Conservation (phyloP, 2,888 invertebrate species). For the Plagiodera versicolora region DNA sequence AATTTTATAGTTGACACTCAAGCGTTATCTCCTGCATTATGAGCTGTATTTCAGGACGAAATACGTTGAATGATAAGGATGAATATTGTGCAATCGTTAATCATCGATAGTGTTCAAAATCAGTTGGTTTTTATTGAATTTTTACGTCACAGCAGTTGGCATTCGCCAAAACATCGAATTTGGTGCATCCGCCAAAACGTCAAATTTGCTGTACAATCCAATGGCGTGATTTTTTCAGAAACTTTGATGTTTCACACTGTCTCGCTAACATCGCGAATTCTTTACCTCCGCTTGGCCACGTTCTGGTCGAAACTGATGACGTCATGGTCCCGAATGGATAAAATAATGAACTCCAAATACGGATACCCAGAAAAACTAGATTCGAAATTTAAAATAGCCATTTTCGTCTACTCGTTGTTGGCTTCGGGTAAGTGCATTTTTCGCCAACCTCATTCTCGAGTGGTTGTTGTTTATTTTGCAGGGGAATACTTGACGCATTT, state of each 20-base stretch:
- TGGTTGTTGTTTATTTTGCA: constrained; percentile 8
- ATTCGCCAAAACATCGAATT: no score
- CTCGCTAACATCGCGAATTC: constrained; percentile 20
- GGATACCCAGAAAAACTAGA: constrained; percentile 35
- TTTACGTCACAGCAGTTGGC: no score
- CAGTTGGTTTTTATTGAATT: no score
- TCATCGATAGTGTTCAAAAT: no score
- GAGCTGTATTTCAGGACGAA: no score
- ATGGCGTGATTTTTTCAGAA: not conserved
- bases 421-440: constrained; percentile 26
- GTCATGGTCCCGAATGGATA: constrained; percentile 35
- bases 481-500: constrained; percentile 28
- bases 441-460: not conserved
- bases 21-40: no score
- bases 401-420: constrained; percentile 22
- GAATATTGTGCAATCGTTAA: no score
- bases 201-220: no score
- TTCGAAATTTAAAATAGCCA: constrained; percentile 26
- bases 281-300: constrained; percentile 31
- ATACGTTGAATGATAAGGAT: no score
- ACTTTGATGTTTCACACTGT: constrained; percentile 23
- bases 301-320: constrained; percentile 35
- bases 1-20: no score
- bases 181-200: no score
- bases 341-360: constrained; percentile 35